Percentiles rank a stretch among this genome's conserved stretches.
phyloP scores from a whole-genome alignment of 2,797 vertebrate genomes.

The Graptemys geographica region DNA sequence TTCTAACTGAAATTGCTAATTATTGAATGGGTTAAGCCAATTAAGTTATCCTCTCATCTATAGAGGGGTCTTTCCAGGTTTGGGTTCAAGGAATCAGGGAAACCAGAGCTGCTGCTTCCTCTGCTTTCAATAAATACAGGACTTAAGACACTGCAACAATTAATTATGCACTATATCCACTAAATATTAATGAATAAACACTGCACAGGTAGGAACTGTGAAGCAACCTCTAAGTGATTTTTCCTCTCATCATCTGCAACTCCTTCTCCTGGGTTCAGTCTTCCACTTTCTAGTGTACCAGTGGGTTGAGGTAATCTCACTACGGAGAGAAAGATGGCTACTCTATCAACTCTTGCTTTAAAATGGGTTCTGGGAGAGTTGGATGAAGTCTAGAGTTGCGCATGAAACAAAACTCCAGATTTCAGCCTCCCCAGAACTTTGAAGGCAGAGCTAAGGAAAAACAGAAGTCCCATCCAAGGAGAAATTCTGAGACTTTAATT shows the following conservation, averaged over 20 bases:
- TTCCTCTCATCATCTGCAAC: not conserved
- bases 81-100: not conserved
- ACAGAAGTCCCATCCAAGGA: not conserved
- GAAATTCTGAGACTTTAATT: not conserved
- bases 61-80: not conserved
- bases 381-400: not conserved
- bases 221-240: not conserved
- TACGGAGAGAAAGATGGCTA: not conserved
- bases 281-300: not conserved
- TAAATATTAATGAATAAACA: not conserved
- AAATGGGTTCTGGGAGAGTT: not conserved
- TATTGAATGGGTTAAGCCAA: not conserved
- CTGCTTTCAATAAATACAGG: not conserved
- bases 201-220: not conserved
- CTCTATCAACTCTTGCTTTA: not conserved
- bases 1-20: not conserved
- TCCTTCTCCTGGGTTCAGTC: not conserved
- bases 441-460: not conserved
- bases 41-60: not conserved
- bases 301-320: not conserved
- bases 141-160: not conserved
- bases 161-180: not conserved
- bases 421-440: not conserved
- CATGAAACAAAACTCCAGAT: not conserved
- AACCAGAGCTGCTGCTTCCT: not conserved